phyloP scores from a whole-genome alignment of 2,888 invertebrate species.

The Diaperis boleti region DNA sequence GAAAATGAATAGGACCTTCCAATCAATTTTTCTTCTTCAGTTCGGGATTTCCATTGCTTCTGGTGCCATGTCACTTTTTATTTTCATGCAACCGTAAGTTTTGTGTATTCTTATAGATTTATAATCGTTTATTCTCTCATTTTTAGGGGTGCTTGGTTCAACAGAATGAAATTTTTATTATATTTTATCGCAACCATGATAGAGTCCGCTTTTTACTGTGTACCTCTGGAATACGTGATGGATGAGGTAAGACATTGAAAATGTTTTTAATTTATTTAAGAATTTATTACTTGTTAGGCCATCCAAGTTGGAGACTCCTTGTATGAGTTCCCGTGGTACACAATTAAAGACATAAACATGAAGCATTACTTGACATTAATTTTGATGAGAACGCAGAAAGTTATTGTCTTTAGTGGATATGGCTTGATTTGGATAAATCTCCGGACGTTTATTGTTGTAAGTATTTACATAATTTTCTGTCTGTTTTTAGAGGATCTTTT shows the following conservation, averaged over 20 bases:
- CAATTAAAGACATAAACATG: background rate
- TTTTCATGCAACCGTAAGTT: conserved; percentile 20
- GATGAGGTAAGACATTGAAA: conserved; percentile 8
- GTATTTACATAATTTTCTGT: background rate
- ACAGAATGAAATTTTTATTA: conserved; percentile 8
- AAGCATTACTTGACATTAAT: background rate
- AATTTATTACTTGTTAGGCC: background rate
- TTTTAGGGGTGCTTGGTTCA: conserved; percentile 14
- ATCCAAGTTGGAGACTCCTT: background rate
- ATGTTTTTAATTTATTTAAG: too few relatives aligned
- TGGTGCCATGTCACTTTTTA: conserved; percentile 5
- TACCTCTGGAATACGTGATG: conserved; percentile 4
- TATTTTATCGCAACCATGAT: conserved; percentile 2
- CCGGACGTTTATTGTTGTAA: conserved; percentile 6
- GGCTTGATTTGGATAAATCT: conserved; percentile 14
- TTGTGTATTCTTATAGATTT: background rate
- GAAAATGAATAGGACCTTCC: conserved; percentile 4
- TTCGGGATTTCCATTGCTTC: conserved; percentile 9
- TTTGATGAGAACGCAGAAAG: conserved; percentile 7
- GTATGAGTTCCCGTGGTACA: conserved; percentile 13
- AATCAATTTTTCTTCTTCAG: conserved; percentile 3
- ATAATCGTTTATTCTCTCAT: too few relatives aligned
- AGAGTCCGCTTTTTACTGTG: conserved; percentile 14
- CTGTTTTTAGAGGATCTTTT: background rate
- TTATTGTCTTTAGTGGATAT: conserved; percentile 6